Percentiles rank a stretch among this genome's conserved stretches.
Evolutionary conservation across 2,113 vertebrate species (phyloP).

Genomic region (Syrmaticus mikado): DNA sequence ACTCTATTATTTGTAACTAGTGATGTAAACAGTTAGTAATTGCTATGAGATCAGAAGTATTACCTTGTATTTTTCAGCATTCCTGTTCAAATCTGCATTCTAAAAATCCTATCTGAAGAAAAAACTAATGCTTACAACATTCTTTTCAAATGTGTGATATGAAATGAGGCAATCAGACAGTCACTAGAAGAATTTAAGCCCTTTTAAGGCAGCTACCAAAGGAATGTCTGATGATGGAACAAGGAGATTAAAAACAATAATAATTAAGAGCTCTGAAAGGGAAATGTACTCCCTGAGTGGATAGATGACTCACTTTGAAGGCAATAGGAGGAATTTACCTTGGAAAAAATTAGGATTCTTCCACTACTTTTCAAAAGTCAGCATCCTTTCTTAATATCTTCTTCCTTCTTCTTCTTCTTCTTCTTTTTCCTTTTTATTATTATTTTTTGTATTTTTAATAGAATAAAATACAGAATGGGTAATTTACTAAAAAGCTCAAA

Average conservation of each 20-base stretch:
- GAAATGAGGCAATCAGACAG: constrained; percentile 25
- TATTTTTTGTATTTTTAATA: not conserved
- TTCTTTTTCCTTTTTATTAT: not conserved
- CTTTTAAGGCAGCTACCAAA: constrained; percentile 47
- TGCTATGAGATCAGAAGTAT: not conserved
- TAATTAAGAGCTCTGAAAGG: constrained; percentile 8
- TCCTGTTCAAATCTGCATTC: not conserved
- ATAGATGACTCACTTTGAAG: constrained; percentile 7
- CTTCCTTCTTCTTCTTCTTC: not conserved
- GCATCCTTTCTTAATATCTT: not conserved
- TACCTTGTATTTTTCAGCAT: not conserved
- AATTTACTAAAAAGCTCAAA: not conserved
- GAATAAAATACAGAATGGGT: not conserved
- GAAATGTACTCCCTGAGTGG: not conserved
- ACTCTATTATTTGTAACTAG: not conserved
- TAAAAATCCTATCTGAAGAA: not conserved
- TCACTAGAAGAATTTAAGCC: constrained; percentile 44
- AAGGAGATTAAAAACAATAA: not conserved
- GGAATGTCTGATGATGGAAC: not conserved
- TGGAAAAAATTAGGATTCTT: not conserved
- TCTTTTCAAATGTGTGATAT: not conserved
- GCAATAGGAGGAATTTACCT: constrained; percentile 1
- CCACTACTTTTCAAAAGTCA: not conserved
- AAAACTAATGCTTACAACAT: not conserved
- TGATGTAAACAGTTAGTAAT: not conserved